These are phyloP conservation scores for Meleagris gallopavo DNA, from an alignment of 2,113 vertebrate genomes.

Conservation along the genomic window DNA sequence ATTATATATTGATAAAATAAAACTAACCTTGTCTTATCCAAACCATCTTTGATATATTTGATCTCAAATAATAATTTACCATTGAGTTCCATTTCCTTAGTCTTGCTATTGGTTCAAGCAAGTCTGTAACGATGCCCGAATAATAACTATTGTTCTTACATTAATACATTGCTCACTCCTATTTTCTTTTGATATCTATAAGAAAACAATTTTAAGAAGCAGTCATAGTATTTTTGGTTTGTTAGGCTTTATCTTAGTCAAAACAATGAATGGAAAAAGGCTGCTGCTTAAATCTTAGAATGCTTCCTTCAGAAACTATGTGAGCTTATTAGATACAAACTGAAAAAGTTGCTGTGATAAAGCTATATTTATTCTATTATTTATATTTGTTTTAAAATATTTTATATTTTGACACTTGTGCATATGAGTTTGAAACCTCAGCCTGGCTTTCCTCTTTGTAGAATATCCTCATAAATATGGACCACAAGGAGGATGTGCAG, in stretches of 20 bases:
- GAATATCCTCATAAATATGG: slow-evolving; percentile 98
- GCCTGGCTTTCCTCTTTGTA: slow-evolving; percentile 71
- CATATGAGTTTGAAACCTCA: slow-evolving; percentile 23
- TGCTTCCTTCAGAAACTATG: not conserved
- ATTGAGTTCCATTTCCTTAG: not conserved
- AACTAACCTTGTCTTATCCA: not conserved
- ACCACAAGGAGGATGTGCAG: slow-evolving; percentile 94
- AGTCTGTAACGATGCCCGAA: not conserved
- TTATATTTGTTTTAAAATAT: too few relatives aligned
- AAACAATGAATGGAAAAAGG: not conserved
- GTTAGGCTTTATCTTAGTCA: not conserved
- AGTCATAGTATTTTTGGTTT: not conserved
- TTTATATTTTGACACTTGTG: not conserved
- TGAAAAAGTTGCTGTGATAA: not conserved
- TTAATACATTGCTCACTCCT: not conserved
- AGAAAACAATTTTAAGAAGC: not conserved
- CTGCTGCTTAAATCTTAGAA: not conserved
- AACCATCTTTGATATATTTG: not conserved
- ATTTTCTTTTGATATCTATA: not conserved
- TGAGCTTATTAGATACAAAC: not conserved
- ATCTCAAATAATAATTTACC: not conserved
- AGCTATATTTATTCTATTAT: not conserved
- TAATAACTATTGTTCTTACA: not conserved
- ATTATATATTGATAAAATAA: not conserved
- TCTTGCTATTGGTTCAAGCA: not conserved